Evolutionary conservation across 2,888 invertebrate genomes (phyloP).

Genomic region (Brenthis ino): DNA sequence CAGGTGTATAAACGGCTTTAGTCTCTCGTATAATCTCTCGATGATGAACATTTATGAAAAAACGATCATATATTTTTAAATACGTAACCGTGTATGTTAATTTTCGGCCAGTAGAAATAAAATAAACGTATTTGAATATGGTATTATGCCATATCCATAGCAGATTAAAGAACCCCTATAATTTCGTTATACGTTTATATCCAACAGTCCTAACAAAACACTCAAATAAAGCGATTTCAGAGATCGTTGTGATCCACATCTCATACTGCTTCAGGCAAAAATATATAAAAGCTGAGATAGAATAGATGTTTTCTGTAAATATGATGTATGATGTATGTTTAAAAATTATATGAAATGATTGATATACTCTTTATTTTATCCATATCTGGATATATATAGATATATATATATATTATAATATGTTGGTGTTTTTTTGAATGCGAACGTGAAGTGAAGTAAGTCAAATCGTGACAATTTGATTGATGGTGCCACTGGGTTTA

Average conservation of each 20-base stretch:
- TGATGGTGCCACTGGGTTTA: no score
- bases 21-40: no score
- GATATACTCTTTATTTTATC: neutral
- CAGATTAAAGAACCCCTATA: conserved; percentile 22
- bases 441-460: no score
- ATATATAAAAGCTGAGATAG: neutral
- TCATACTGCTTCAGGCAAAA: conserved; percentile 14
- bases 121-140: conserved; percentile 6
- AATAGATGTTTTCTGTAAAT: conserved; percentile 4
- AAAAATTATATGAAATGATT: neutral
- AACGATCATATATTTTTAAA: neutral
- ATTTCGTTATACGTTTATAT: conserved; percentile 17
- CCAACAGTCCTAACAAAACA: conserved; percentile 28
- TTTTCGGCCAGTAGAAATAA: conserved; percentile 4
- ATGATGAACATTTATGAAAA: no score
- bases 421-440: no score
- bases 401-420: no score
- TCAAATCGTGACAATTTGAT: no score
- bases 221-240: conserved; percentile 24
- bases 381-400: neutral
- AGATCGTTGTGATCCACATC: conserved; percentile 15
- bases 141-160: conserved; percentile 21
- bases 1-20: no score
- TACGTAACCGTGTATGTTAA: conserved; percentile 1
- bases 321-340: conserved; percentile 1